Percentiles rank a stretch among this genome's conserved stretches.
phyloP scores from a whole-genome alignment of 2,113 vertebrate species.

The Caretta caretta region DNA sequence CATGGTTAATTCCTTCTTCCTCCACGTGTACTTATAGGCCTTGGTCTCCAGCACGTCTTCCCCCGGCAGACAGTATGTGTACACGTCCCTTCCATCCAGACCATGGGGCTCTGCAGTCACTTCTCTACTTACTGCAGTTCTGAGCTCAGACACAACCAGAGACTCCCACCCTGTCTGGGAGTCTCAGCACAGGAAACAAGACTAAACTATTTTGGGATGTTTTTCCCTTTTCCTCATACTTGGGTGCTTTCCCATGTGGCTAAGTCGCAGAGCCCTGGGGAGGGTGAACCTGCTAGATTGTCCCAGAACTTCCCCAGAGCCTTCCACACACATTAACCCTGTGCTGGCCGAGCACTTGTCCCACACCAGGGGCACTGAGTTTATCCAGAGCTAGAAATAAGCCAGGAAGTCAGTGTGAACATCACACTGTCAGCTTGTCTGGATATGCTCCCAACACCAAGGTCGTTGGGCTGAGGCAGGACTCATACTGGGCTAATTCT shows the following conservation, averaged over 20 bases:
- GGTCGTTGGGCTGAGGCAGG: not conserved
- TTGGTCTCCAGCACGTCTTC: accelerated
- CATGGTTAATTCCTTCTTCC: not conserved
- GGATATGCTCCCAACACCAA: not conserved
- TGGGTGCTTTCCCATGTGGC: conserved; percentile 79
- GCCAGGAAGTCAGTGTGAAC: not conserved
- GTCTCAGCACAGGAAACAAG: conserved; percentile 74
- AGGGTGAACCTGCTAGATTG: conserved; percentile 66
- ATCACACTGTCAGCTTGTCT: not conserved
- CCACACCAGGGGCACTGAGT: not conserved
- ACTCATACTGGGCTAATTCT: not conserved
- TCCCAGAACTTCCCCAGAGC: not conserved
- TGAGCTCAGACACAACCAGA: conserved; percentile 78
- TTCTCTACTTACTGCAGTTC: conserved; percentile 74
- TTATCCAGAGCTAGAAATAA: not conserved
- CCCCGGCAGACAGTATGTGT: not conserved
- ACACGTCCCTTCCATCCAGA: conserved; percentile 48
- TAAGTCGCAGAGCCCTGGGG: conserved; percentile 34
- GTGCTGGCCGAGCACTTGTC: not conserved
- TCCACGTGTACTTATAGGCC: not conserved
- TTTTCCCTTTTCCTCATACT: conserved; percentile 78
- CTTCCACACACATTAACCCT: conserved; percentile 19
- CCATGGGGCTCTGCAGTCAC: conserved; percentile 60
- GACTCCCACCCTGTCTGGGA: conserved; percentile 79
- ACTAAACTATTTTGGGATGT: conserved; percentile 80